Percentiles rank a stretch among this genome's conserved stretches.
Conservation (phyloP, 2,888 invertebrate species). For the Lomographa bimaculata region DNA sequence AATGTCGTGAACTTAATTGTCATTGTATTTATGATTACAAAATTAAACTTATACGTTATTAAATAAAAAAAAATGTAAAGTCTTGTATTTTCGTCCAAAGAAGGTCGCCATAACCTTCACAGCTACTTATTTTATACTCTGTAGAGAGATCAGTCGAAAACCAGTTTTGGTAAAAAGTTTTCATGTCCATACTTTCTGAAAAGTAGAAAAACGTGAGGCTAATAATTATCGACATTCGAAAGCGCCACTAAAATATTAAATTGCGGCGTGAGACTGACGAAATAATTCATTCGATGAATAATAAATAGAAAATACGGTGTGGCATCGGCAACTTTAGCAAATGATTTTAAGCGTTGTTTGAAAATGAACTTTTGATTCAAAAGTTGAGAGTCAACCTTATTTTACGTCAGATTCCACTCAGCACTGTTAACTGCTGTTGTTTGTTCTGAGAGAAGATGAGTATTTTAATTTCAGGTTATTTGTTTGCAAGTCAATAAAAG, state of each 20-base stretch:
- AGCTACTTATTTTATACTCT: too few species aligned
- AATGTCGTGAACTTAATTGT: too few species aligned
- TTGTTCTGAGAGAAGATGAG: slow-evolving; percentile 27
- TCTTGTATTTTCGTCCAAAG: too few species aligned
- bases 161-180: too few species aligned
- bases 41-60: too few species aligned
- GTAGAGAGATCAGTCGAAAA: too few species aligned
- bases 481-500: slow-evolving; percentile 19
- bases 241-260: slow-evolving; percentile 32
- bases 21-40: too few species aligned
- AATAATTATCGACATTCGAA: slow-evolving; percentile 1
- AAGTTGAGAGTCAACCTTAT: slow-evolving; percentile 34
- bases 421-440: slow-evolving; percentile 32
- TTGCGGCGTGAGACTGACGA: slow-evolving; percentile 15
- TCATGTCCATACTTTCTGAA: too few species aligned
- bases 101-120: too few species aligned
- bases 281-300: slow-evolving; percentile 23
- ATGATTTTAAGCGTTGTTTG: slow-evolving; percentile 28
- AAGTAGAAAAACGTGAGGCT: not conserved
- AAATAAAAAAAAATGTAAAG: too few species aligned
- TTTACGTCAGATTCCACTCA: slow-evolving; percentile 24
- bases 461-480: slow-evolving; percentile 29
- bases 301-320: slow-evolving; percentile 22
- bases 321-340: slow-evolving; percentile 29
- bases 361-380: slow-evolving; percentile 33